Evolutionary conservation across 2,888 invertebrate species (phyloP).

Genomic region (Volucella inflata): DNA sequence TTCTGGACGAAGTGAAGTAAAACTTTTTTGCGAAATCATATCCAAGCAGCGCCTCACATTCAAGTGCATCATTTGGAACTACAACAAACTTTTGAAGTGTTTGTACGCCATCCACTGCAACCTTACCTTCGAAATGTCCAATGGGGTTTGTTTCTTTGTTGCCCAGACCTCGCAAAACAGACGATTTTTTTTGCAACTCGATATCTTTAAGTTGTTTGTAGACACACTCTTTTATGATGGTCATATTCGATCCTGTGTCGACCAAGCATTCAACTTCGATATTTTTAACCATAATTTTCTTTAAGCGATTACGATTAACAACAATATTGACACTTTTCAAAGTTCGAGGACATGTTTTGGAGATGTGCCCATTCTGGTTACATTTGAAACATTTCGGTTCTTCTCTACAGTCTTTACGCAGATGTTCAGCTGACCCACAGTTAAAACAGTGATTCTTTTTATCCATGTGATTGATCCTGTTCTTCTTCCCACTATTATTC

Average conservation of each 20-base stretch:
- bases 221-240: constrained; percentile 34
- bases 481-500: not conserved
- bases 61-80: constrained; percentile 2
- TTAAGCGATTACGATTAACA: constrained; percentile 19
- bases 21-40: not conserved
- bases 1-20: too few relatives aligned
- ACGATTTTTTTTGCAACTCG: not conserved
- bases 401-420: not conserved
- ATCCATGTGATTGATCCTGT: not conserved
- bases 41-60: not conserved
- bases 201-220: constrained; percentile 36
- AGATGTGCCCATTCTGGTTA: constrained; percentile 5
- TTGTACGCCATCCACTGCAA: not conserved
- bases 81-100: not conserved
- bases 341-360: not conserved
- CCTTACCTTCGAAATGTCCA: constrained; percentile 1
- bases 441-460: constrained; percentile 19
- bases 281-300: constrained; percentile 33
- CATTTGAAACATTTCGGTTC: constrained; percentile 14
- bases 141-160: constrained; percentile 6
- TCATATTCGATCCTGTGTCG: constrained; percentile 37
- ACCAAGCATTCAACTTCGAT: constrained; percentile 13
- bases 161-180: constrained; percentile 18
- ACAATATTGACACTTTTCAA: constrained; percentile 35
- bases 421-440: not conserved